phyloP scores from a whole-genome alignment of 1,140 invertebrate species.

The Rhizoglyphus robini region DNA sequence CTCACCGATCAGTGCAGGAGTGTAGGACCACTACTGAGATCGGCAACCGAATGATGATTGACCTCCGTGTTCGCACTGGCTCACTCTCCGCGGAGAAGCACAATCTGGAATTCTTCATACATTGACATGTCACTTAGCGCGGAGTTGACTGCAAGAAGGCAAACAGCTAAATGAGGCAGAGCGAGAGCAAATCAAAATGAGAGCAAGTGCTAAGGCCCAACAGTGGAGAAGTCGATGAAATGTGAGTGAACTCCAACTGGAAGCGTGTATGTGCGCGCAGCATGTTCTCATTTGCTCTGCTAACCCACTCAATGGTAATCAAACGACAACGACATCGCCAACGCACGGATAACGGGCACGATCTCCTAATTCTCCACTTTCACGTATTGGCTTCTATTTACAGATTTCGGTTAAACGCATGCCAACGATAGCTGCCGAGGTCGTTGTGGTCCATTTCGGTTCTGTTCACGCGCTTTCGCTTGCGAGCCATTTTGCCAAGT shows the following conservation, averaged over 20 bases:
- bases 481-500: too few relatives aligned
- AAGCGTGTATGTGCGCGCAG: not conserved
- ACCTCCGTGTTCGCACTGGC: not conserved
- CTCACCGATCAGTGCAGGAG: not conserved
- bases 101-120: not conserved
- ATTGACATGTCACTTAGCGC: not conserved
- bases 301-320: not conserved
- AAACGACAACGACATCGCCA: not conserved
- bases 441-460: not conserved
- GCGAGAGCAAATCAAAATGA: not conserved
- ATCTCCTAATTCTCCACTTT: not conserved
- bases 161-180: not conserved
- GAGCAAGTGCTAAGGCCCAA: not conserved
- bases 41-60: too few relatives aligned
- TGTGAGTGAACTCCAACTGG: constrained; percentile 16
- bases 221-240: constrained; percentile 13
- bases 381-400: not conserved
- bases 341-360: not conserved
- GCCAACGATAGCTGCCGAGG: not conserved
- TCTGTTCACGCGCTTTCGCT: not conserved
- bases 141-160: not conserved
- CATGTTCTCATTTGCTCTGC: not conserved
- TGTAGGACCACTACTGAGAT: not conserved
- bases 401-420: not conserved
- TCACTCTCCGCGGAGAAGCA: not conserved